phyloP scores from a whole-genome alignment of 1,140 invertebrate genomes.

The Mylabris phalerata region DNA sequence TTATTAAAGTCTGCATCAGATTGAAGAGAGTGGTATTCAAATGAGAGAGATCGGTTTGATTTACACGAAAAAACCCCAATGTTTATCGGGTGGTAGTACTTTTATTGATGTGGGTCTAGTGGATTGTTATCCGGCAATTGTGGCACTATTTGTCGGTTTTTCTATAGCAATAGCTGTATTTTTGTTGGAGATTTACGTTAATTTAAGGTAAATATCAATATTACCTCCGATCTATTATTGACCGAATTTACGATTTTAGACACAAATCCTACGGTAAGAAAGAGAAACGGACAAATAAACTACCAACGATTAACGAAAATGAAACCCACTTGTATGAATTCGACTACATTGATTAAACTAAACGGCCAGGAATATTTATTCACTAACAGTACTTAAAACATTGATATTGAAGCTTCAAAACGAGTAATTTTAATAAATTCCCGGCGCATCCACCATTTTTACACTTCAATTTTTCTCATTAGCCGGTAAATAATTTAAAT shows the following conservation, averaged over 20 bases:
- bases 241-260: background rate
- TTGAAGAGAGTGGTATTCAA: slow-evolving; percentile 55
- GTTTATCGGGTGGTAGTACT: slow-evolving; percentile 36
- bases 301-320: background rate
- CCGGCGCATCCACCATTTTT: too few species aligned
- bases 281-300: background rate
- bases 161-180: slow-evolving; percentile 19
- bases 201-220: slow-evolving; percentile 8
- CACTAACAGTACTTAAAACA: too few species aligned
- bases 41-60: slow-evolving; percentile 47
- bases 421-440: too few species aligned
- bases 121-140: slow-evolving; percentile 34
- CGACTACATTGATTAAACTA: too few species aligned
- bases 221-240: background rate
- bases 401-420: too few species aligned
- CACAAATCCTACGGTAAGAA: background rate
- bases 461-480: too few species aligned
- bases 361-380: too few species aligned
- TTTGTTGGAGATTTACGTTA: slow-evolving; percentile 21
- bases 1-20: slow-evolving; percentile 44
- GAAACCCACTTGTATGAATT: background rate
- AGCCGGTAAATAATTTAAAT: too few species aligned
- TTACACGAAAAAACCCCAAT: slow-evolving; percentile 54
- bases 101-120: slow-evolving; percentile 39
- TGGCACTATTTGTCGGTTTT: slow-evolving; percentile 29